phyloP scores from a whole-genome alignment of 2,113 vertebrate species.

The Amphiprion percula region DNA sequence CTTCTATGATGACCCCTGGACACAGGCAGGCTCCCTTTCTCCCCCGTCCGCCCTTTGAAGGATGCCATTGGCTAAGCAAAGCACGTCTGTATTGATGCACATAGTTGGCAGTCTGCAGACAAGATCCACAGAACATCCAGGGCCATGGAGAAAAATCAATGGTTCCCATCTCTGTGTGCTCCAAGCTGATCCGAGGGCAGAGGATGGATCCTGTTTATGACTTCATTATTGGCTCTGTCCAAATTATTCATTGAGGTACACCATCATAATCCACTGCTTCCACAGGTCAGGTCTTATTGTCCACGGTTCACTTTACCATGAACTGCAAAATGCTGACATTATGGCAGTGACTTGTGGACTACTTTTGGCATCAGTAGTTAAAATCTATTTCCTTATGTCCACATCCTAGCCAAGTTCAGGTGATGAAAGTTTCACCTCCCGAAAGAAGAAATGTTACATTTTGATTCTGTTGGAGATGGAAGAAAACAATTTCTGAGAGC shows the following conservation, averaged over 20 bases:
- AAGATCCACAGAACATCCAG: conserved; percentile 72
- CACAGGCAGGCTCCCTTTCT: conserved; percentile 52
- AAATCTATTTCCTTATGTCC: conserved; percentile 10
- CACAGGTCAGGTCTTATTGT: conserved; percentile 39
- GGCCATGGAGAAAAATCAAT: conserved; percentile 79
- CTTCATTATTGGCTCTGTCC: conserved; percentile 73
- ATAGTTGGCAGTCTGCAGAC: conserved; percentile 78
- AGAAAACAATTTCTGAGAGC: conserved; percentile 44
- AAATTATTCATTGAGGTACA: conserved; percentile 64
- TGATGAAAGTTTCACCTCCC: conserved; percentile 24
- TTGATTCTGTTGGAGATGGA: conserved; percentile 23
- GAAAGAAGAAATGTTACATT: conserved; percentile 39
- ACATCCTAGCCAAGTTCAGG: conserved; percentile 2
- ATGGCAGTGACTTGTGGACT: conserved; percentile 5
- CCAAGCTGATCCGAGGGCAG: conserved; percentile 57
- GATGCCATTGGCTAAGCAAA: conserved; percentile 69
- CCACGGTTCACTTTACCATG: conserved; percentile 29
- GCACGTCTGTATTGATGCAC: conserved; percentile 79
- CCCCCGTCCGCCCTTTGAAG: conserved; percentile 64
- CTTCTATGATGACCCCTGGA: conserved; percentile 66
- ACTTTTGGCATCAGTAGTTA: conserved; percentile 17
- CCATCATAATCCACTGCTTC: conserved; percentile 68
- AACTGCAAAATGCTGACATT: conserved; percentile 14
- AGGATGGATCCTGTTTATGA: conserved; percentile 68
- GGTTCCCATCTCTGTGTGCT: conserved; percentile 65